These are phyloP conservation scores for Archilochus colubris DNA, from an alignment of 2,113 vertebrate species.

Conservation along the genomic window DNA sequence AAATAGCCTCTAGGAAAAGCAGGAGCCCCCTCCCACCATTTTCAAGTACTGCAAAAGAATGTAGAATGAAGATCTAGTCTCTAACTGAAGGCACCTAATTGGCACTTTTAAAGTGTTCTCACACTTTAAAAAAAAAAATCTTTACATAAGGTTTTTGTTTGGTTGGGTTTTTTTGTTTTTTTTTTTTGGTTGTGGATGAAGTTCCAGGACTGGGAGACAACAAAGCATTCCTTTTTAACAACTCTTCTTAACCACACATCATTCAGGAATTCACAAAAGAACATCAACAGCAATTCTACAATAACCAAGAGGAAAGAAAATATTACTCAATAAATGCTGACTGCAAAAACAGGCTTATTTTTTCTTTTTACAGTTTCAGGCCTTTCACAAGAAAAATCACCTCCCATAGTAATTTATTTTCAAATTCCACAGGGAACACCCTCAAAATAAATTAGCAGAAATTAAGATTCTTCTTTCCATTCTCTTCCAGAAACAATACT, in stretches of 20 bases:
- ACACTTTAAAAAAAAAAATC: neutral
- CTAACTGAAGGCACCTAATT: neutral
- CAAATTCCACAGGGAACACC: neutral
- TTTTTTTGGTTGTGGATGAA: neutral
- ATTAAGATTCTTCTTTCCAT: neutral
- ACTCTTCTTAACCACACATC: neutral
- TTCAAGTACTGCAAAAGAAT: neutral
- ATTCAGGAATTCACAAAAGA: neutral
- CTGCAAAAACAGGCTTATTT: neutral
- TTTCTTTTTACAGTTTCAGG: neutral
- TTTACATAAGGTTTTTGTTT: neutral
- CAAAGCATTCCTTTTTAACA: neutral
- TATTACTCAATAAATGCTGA: neutral
- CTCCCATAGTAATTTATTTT: neutral
- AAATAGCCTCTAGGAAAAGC: neutral
- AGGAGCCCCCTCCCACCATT: neutral
- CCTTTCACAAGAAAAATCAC: neutral
- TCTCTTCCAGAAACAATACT: neutral
- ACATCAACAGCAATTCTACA: neutral
- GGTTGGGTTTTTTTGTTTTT: neutral
- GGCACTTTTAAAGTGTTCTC: neutral
- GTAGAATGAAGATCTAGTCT: neutral
- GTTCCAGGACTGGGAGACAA: neutral
- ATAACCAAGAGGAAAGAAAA: neutral
- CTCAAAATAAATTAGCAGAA: neutral